Evolutionary conservation across 2,113 vertebrate genomes (phyloP).

Genomic region (Corythaeola cristata): DNA sequence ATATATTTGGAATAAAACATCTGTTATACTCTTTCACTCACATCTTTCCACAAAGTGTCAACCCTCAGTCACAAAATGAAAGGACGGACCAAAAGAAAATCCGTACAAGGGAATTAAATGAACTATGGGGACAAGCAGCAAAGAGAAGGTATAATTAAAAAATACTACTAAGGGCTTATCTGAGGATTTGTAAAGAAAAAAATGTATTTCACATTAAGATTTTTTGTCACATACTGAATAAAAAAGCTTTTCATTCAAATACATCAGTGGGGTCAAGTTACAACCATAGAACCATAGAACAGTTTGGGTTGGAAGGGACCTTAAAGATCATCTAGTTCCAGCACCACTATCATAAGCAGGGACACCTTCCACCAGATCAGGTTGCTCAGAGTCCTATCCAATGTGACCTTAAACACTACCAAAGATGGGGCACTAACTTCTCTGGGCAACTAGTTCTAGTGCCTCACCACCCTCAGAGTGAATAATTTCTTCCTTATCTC

Average conservation of each 20-base stretch:
- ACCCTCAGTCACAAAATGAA: not conserved
- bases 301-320: not conserved
- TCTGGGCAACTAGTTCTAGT: too few relatives aligned
- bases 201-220: not conserved
- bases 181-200: not conserved
- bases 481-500: too few relatives aligned
- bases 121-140: fast-evolving
- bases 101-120: not conserved
- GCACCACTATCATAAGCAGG: too few relatives aligned
- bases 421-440: too few relatives aligned
- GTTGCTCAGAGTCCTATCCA: too few relatives aligned
- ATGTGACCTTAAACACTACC: too few relatives aligned
- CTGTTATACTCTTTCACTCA: not conserved
- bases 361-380: too few relatives aligned
- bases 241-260: not conserved
- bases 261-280: not conserved
- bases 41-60: not conserved
- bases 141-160: not conserved
- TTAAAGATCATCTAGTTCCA: not conserved
- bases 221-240: not conserved
- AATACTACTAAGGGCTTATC: not conserved
- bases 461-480: too few relatives aligned
- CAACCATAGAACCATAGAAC: too few relatives aligned
- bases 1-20: not conserved
- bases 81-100: not conserved